Conservation (phyloP, 2,888 invertebrate genomes). For the Melanostoma mellinum region DNA sequence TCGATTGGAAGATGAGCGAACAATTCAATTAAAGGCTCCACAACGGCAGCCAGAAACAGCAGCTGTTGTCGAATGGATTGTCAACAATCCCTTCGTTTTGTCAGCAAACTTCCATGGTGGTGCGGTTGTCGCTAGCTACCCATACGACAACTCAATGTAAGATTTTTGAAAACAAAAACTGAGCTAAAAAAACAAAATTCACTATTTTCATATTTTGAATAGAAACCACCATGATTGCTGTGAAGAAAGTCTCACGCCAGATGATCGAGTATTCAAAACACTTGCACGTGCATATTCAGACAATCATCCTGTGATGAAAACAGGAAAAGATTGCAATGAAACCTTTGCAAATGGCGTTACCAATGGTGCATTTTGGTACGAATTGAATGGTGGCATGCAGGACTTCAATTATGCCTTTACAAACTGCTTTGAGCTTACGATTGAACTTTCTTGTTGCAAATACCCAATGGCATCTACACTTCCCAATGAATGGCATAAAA, state of each 20-base stretch:
- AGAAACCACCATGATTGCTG: constrained; percentile 86
- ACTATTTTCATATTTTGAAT: constrained; percentile 7
- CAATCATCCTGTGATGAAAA: constrained; percentile 89
- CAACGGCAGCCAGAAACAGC: constrained; percentile 92
- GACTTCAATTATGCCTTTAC: constrained; percentile 98
- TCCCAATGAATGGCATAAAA: constrained; percentile 91
- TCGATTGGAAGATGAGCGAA: constrained; percentile 86
- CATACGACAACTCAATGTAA: constrained; percentile 94
- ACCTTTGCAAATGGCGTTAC: constrained; percentile 91
- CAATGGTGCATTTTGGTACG: constrained; percentile 97
- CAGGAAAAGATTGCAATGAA: constrained; percentile 89
- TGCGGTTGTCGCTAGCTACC: constrained; percentile 98
- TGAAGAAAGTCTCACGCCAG: constrained; percentile 90
- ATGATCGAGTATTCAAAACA: constrained; percentile 90
- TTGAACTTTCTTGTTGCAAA: constrained; percentile 98
- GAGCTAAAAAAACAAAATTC: constrained; percentile 11
- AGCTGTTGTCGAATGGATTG: constrained; percentile 95
- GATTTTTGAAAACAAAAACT: constrained; percentile 66
- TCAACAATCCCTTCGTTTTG: constrained; percentile 92
- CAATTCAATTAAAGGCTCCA: constrained; percentile 79
- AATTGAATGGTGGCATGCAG: constrained; percentile 96
- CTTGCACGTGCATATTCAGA: constrained; percentile 90
- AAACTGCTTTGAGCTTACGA: constrained; percentile 98
- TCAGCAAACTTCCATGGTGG: constrained; percentile 98
- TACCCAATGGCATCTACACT: constrained; percentile 90